Percentiles rank a stretch among this genome's conserved stretches.
Conservation (phyloP, 2,888 invertebrate species). For the Norana najaformis region DNA sequence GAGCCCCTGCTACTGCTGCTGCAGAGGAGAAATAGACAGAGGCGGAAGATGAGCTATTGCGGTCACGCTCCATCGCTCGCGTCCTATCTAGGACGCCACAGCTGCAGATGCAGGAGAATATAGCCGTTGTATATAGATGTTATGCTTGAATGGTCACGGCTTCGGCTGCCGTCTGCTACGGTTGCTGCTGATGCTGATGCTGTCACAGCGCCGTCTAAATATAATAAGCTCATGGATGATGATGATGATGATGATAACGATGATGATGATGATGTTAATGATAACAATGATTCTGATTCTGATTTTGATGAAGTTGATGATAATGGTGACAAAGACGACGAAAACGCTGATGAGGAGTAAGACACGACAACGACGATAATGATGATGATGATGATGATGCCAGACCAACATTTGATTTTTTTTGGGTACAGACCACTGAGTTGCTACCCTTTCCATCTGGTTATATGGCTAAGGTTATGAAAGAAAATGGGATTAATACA, state of each 20-base stretch:
- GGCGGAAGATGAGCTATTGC: background rate
- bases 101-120: background rate
- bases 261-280: conserved; percentile 8
- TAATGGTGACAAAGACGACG: background rate
- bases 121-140: background rate
- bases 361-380: background rate
- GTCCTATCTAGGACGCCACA: background rate
- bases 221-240: background rate
- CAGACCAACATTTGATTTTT: too few species aligned
- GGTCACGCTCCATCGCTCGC: background rate
- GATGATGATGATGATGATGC: background rate
- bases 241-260: background rate
- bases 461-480: too few species aligned
- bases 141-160: background rate
- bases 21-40: background rate
- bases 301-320: too few species aligned
- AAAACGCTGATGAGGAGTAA: background rate
- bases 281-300: background rate
- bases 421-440: too few species aligned
- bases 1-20: background rate
- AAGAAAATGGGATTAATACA: too few species aligned
- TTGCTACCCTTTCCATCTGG: too few species aligned
- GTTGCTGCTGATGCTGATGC: too few species aligned
- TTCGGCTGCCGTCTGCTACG: background rate
- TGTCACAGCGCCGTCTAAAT: background rate